Evolutionary conservation across 2,113 vertebrate genomes (phyloP).

Genomic region (Procavia capensis): DNA sequence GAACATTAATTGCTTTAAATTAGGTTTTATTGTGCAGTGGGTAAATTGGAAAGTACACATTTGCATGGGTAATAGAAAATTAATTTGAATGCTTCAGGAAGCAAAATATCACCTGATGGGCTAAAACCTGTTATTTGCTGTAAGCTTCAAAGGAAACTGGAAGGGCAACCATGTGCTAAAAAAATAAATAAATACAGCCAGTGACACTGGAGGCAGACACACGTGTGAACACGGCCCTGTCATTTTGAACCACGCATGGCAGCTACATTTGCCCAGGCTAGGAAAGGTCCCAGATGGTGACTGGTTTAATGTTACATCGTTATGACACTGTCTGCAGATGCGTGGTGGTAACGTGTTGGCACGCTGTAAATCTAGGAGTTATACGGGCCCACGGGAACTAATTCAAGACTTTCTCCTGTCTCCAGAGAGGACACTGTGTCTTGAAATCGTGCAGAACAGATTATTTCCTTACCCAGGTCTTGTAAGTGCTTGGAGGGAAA

Average conservation of each 20-base stretch:
- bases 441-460: slow-evolving; percentile 44
- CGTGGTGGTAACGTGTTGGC: not conserved
- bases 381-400: not conserved
- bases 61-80: slow-evolving; percentile 85
- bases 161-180: slow-evolving; percentile 54
- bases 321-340: not conserved
- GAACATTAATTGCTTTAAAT: slow-evolving; percentile 85
- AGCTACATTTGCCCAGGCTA: not conserved
- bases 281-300: slow-evolving; percentile 17
- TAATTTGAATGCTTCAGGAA: slow-evolving; percentile 83
- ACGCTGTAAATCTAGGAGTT: not conserved
- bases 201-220: not conserved
- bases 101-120: slow-evolving; percentile 83
- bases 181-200: slow-evolving; percentile 45
- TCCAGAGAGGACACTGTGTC: not conserved
- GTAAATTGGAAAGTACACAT: slow-evolving; percentile 84
- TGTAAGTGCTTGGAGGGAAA: not conserved
- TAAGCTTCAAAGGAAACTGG: slow-evolving; percentile 62
- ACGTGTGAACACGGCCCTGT: not conserved
- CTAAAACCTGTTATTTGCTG: slow-evolving; percentile 78
- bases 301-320: not conserved
- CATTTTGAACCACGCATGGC: not conserved
- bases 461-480: not conserved
- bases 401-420: not conserved
- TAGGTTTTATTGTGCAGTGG: slow-evolving; percentile 82